phyloP scores from a whole-genome alignment of 2,888 invertebrate species.

The Caenorhabditis imperialis region DNA sequence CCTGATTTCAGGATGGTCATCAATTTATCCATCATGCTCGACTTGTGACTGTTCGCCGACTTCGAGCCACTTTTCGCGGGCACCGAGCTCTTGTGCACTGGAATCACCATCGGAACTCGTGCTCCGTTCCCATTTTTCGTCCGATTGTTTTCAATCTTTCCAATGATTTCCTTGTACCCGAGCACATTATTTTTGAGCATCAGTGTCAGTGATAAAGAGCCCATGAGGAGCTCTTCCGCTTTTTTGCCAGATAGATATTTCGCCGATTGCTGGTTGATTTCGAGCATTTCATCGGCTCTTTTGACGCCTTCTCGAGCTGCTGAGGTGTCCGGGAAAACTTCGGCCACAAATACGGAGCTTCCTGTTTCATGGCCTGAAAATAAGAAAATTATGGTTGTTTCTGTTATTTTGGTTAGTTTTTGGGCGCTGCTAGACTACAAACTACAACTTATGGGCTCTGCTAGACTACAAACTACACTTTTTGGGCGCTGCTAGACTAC shows the following conservation, averaged over 20 bases:
- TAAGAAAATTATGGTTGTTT: too few relatives aligned
- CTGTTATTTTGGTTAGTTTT: too few relatives aligned
- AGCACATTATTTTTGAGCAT: conserved; percentile 96
- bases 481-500: too few relatives aligned
- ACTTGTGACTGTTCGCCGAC: conserved; percentile 41
- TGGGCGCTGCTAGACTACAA: too few relatives aligned
- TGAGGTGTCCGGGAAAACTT: conserved; percentile 90
- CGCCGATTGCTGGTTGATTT: conserved; percentile 97
- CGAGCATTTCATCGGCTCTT: conserved; percentile 90
- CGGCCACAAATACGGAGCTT: conserved; percentile 41
- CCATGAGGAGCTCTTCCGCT: conserved; percentile 61
- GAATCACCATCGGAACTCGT: conserved; percentile 54
- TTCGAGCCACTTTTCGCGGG: conserved; percentile 12
- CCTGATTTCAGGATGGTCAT: conserved; percentile 70
- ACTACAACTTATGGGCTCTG: too few relatives aligned
- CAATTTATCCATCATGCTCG: conserved; percentile 75
- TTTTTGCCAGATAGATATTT: conserved; percentile 91
- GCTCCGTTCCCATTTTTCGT: conserved; percentile 29
- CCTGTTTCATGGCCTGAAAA: conserved; percentile 36
- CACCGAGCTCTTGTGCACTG: conserved; percentile 48
- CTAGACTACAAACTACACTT: too few relatives aligned
- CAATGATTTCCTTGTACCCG: conserved; percentile 75
- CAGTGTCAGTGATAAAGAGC: conserved; percentile 84
- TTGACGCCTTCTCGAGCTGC: conserved; percentile 96
- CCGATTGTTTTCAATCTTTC: conserved; percentile 39